These are phyloP conservation scores for Xenopus laevis DNA, from an alignment of 2,113 vertebrate species.

Conservation along the genomic window DNA sequence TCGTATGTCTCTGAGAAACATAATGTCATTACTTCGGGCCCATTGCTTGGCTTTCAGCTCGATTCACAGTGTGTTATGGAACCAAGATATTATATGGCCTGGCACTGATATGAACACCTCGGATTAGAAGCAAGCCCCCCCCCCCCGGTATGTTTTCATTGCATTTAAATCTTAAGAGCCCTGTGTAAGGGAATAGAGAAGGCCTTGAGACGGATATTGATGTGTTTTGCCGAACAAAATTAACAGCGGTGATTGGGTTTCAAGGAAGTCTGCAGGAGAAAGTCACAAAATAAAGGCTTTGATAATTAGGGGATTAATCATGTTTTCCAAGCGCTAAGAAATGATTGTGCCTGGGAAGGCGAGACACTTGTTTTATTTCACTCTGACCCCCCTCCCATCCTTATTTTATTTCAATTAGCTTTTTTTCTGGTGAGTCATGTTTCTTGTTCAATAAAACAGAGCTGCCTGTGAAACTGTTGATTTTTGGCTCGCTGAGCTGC, in stretches of 20 bases:
- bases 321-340: too few relatives aligned
- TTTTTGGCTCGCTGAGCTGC: too few relatives aligned
- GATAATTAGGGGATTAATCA: constrained; percentile 35
- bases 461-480: too few relatives aligned
- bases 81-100: too few relatives aligned
- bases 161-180: constrained; percentile 13
- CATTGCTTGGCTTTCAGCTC: too few relatives aligned
- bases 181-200: constrained; percentile 25
- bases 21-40: too few relatives aligned
- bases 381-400: neutral
- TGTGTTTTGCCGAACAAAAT: constrained; percentile 18
- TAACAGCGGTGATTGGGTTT: constrained; percentile 12
- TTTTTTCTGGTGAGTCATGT: constrained; percentile 15
- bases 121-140: too few relatives aligned
- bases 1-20: too few relatives aligned
- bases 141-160: constrained; percentile 17
- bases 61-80: too few relatives aligned
- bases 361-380: neutral
- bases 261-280: constrained; percentile 1
- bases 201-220: constrained; percentile 15
- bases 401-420: neutral
- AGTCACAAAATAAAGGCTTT: constrained; percentile 19
- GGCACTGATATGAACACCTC: too few relatives aligned
- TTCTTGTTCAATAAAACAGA: neutral
- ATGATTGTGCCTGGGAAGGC: neutral